Percentiles rank a stretch among this genome's conserved stretches.
Conservation (phyloP, 2,113 vertebrate genomes). For the Artemisiospiza belli region DNA sequence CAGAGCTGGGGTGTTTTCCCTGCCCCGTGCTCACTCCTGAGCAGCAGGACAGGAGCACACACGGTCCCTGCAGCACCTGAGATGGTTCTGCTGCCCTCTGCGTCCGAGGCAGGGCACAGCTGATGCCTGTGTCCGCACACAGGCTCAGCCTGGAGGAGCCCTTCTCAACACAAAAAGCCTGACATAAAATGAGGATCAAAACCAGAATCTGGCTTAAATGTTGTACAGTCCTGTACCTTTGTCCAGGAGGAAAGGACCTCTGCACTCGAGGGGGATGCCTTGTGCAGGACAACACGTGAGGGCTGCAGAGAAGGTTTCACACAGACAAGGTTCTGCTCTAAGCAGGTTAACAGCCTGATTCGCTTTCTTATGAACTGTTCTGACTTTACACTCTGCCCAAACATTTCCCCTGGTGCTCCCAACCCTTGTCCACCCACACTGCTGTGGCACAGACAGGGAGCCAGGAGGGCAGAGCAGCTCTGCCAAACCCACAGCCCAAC, state of each 20-base stretch:
- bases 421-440: background rate
- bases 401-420: background rate
- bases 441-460: background rate
- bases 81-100: background rate
- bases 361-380: background rate
- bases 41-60: background rate
- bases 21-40: rapidly evolving
- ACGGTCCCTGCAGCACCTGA: background rate
- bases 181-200: background rate
- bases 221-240: background rate
- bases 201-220: background rate
- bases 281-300: background rate
- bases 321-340: background rate
- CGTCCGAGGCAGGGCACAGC: background rate
- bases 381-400: background rate
- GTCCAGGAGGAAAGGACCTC: background rate
- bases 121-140: background rate
- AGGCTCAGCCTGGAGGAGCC: background rate
- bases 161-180: background rate
- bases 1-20: no score
- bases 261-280: background rate
- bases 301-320: background rate
- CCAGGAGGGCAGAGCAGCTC: rapidly evolving
- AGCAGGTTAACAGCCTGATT: background rate
- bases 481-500: rapidly evolving